Conservation (phyloP, 2,797 vertebrate genomes). For the Rhynchonycteris naso region DNA sequence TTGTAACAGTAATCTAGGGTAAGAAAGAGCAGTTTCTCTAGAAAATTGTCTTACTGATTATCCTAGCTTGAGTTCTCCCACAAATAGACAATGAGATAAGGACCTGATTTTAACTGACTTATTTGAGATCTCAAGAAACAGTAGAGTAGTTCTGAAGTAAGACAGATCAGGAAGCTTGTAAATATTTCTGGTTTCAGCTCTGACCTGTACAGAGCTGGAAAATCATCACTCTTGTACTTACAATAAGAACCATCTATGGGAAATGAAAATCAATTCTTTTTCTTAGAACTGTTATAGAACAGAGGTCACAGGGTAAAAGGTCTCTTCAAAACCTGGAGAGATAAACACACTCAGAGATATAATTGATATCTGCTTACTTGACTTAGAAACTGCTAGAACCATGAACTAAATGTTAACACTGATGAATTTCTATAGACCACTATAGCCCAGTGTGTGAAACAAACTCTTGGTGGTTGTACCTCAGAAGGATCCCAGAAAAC, state of each 20-base stretch:
- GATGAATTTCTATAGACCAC: background rate
- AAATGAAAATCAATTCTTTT: background rate
- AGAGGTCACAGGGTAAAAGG: background rate
- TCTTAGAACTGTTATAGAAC: background rate
- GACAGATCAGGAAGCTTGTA: background rate
- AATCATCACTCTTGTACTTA: background rate
- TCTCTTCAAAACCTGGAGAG: background rate
- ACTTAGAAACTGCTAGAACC: background rate
- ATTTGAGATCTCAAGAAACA: background rate
- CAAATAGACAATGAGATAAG: background rate
- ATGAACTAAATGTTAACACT: background rate
- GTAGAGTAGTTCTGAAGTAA: background rate
- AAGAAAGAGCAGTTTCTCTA: background rate
- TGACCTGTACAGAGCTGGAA: background rate
- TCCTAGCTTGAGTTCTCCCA: background rate
- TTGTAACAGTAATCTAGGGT: background rate
- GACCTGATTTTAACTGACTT: background rate
- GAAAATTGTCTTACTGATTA: background rate
- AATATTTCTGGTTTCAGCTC: background rate
- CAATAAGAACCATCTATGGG: background rate
- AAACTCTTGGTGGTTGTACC: background rate
- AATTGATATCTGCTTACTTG: background rate
- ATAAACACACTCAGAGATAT: background rate
- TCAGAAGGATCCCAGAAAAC: background rate
- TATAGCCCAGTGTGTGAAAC: background rate